Evolutionary conservation across 2,888 invertebrate genomes (phyloP).

Genomic region (Polyploca ridens): DNA sequence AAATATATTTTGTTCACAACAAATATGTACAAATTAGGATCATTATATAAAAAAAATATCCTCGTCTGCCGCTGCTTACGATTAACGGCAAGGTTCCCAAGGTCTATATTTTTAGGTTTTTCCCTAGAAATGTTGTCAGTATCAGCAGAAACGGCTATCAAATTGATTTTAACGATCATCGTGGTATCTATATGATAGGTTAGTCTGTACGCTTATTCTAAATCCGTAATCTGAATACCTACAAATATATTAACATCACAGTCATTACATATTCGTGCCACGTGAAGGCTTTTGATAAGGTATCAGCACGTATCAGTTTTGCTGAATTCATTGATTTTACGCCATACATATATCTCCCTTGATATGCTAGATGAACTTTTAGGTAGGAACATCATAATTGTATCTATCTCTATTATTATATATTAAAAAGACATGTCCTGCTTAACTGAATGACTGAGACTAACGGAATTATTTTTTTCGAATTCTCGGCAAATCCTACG

Average conservation of each 20-base stretch:
- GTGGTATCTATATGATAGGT: neutral
- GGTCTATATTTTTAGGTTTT: neutral
- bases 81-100: too few relatives aligned
- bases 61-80: too few relatives aligned
- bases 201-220: constrained; percentile 6
- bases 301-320: constrained; percentile 55
- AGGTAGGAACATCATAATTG: neutral
- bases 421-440: too few relatives aligned
- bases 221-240: constrained; percentile 22
- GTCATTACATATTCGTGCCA: constrained; percentile 49
- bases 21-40: too few relatives aligned
- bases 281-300: constrained; percentile 51
- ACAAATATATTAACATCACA: constrained; percentile 54
- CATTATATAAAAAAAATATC: too few relatives aligned
- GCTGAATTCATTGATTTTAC: constrained; percentile 59
- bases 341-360: constrained; percentile 31
- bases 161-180: neutral
- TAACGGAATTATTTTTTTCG: too few relatives aligned
- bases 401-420: too few relatives aligned
- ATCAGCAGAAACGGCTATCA: neutral
- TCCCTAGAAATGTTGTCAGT: neutral
- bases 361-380: neutral
- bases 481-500: too few relatives aligned
- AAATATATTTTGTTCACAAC: too few relatives aligned
- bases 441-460: too few relatives aligned